These are phyloP conservation scores for Meteorus colon DNA, from an alignment of 2,888 invertebrate species.

Conservation along the genomic window DNA sequence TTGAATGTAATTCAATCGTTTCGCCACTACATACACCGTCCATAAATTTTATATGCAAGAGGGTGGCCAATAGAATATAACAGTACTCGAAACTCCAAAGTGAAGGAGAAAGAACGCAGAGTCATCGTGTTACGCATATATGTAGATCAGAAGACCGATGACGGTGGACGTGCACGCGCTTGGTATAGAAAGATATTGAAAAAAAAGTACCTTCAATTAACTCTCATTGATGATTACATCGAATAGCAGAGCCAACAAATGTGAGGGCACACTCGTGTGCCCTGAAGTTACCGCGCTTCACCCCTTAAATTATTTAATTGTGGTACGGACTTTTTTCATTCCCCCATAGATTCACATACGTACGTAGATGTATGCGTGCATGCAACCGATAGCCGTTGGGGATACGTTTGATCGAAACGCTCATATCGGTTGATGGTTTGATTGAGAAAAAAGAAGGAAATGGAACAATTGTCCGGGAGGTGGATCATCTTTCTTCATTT, in stretches of 20 bases:
- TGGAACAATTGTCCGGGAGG: neutral
- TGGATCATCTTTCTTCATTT: too few relatives aligned
- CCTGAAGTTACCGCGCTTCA: conserved; percentile 39
- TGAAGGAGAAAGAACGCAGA: conserved; percentile 49
- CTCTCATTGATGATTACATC: conserved; percentile 63
- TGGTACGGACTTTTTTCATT: conserved; percentile 47
- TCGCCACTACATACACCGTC: conserved; percentile 52
- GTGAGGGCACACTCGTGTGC: conserved; percentile 51
- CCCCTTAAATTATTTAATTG: conserved; percentile 64
- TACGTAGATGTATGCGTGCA: neutral
- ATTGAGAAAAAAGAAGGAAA: neutral
- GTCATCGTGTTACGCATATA: conserved; percentile 24
- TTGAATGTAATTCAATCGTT: conserved; percentile 71
- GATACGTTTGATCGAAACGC: neutral
- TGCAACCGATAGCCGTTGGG: neutral
- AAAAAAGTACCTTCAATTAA: conserved; percentile 65
- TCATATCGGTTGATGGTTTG: conserved; percentile 2
- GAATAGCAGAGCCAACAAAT: neutral
- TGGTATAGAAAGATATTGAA: conserved; percentile 30
- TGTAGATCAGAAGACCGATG: conserved; percentile 29
- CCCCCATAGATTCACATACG: neutral
- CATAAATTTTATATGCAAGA: conserved; percentile 25
- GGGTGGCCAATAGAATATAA: conserved; percentile 37
- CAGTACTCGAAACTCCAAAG: conserved; percentile 57
- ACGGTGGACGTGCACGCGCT: neutral